These are phyloP conservation scores for Melanophora roralis DNA, from an alignment of 2,888 invertebrate genomes.

Conservation along the genomic window DNA sequence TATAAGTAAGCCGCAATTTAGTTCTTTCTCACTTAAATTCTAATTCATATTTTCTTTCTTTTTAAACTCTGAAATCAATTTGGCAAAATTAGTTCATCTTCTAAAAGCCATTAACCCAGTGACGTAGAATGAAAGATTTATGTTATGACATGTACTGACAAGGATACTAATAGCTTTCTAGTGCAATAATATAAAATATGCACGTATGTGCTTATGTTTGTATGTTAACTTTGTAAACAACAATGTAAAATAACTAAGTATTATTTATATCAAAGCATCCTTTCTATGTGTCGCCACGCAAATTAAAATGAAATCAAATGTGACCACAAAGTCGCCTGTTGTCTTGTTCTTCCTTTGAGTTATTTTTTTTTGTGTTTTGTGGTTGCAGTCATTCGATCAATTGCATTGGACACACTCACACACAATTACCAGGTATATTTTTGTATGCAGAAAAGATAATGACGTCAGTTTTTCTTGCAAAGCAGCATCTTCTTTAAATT, in stretches of 20 bases:
- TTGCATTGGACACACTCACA: not conserved
- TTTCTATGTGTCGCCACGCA: constrained; percentile 42
- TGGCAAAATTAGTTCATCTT: not conserved
- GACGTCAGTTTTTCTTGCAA: not conserved
- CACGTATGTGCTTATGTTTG: not conserved
- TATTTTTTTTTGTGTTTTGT: constrained; percentile 20
- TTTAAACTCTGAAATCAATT: too few relatives aligned
- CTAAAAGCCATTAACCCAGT: constrained; percentile 26
- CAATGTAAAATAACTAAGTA: constrained; percentile 9
- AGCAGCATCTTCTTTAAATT: constrained; percentile 33
- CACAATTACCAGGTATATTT: too few relatives aligned
- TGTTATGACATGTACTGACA: constrained; percentile 1
- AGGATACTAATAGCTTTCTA: constrained; percentile 24
- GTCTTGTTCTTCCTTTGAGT: not conserved
- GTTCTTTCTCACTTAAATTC: too few relatives aligned
- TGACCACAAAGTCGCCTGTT: constrained; percentile 37
- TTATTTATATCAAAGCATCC: constrained; percentile 37
- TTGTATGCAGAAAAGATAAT: too few relatives aligned
- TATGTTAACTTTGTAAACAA: not conserved
- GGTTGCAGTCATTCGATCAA: not conserved
- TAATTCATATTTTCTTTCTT: too few relatives aligned
- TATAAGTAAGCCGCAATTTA: too few relatives aligned
- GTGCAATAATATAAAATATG: not conserved
- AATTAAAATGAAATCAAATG: constrained; percentile 33
- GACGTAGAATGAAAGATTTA: constrained; percentile 1